Evolutionary conservation across 2,888 invertebrate genomes (phyloP), one percentile per base, ranked within the genome.

Genomic region (Thymelicus lineola): DNA sequence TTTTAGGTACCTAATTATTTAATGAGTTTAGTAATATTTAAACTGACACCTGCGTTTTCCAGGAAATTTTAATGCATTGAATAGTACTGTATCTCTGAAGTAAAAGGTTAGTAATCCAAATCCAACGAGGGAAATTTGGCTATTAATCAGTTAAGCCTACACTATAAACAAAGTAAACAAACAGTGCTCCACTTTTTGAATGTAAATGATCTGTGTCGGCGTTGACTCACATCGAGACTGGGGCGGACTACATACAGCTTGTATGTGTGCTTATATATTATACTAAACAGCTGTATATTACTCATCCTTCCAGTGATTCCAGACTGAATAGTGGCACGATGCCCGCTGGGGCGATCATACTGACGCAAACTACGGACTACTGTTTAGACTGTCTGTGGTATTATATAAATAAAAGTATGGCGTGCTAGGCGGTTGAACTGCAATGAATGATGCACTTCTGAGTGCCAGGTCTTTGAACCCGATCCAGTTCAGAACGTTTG

Each of bases 391-490:
- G 69, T 35, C 76, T 80, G 69, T 35, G 7, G 35, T 55, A 55
- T 55, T 55, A 55, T 59, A 64, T 57, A 36, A 48, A 48, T 36
- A 55, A 46, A 15, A 57, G 57, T 50, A 53, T 64, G 59, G 58
- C 14, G 48, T 69, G 63, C 66, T 70, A 79, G 83, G 82, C 79
- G 79, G 79, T 79, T 81, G 83, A 84, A 83, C 82, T 77, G 77
- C 77, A 81, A 80, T 79, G 76, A 82, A 82, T 81, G 81, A 83
- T 81, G 80, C 75, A 77, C 78, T 74, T 74, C 72, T 72, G 74
- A 77, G 76, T 76, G 71, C 59, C 64, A 65, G 88, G 89, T 88
- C 88, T 90, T 89, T 90, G 90, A 91, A 90, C 90, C 79, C 82
- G 75, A 75, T 71, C 71, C 74, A 63, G 70, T 72, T 58, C 70